Base-by-base conservation (phyloP, 2,113 vertebrate species). In the Gorsachius goisagi region DNA sequence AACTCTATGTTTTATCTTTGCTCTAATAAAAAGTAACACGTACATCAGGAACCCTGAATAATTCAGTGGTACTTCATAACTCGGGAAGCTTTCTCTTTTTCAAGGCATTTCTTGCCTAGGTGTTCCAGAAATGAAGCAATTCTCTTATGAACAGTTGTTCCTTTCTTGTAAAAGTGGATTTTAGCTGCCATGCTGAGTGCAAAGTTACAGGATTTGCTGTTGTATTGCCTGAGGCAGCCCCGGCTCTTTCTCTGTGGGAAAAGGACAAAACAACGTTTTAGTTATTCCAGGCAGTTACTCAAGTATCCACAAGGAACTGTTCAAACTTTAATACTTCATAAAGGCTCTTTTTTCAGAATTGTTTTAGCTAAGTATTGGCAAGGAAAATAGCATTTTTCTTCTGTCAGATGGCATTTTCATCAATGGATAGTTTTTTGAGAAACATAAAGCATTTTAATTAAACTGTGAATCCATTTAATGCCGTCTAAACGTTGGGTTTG, bases 171-270 rank as follows among this genome's bases (percentile, higher is more conserved):
- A 77, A 56, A 91, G 83, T 87, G 68, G 73, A 78, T 94, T 96
- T 96, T 64, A 58, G 83, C 88, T 78, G 11, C 84, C 90, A 63
- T n/a, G 91, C 89, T 85, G 94, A 95, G 92, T 69, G 73, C 95
- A 90, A 69, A 94, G 95, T 79, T 95, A 92, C 89, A 89, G 81
- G 85, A 78, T 90, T 93, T 79, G 88, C 89, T 92, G 52, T 82
- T 93, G 95, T 97, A 96, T 95, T 62, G 95, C 97, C 95, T 76
- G 73, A 95, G 94, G 95, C 95, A 75, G 32, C 53, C 66, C 85
- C 27, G 3, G 71, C 74, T 89, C 86, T 39, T 94, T 85, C 73
- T 82, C 84, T 74, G 35, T 77, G 41, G 74, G 71, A 79, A 77
- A 83, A 89, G 67, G 91, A 94, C 89, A 95, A 89, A 97, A 89